These are phyloP conservation scores for Capreolus pygargus DNA, from an alignment of 2,113 vertebrate genomes.

Conservation along the genomic window DNA sequence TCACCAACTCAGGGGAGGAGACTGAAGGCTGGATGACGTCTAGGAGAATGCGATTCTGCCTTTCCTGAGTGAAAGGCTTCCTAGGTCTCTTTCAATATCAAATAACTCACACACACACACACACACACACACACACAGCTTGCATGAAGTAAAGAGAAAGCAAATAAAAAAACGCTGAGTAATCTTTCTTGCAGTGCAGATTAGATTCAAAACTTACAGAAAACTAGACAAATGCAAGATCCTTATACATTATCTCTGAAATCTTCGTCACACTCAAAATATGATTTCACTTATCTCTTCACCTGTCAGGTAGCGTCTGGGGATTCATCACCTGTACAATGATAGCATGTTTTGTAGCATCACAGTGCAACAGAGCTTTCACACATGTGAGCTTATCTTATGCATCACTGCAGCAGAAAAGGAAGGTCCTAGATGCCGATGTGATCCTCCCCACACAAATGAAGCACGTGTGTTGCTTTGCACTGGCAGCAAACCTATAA, in stretches of 20 bases:
- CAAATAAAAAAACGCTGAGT: neutral
- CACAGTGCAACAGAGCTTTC: rapidly evolving
- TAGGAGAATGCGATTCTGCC: too few relatives aligned
- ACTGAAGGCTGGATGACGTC: too few relatives aligned
- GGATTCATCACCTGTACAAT: neutral
- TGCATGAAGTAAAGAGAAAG: neutral
- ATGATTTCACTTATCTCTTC: rapidly evolving
- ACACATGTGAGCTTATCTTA: rapidly evolving
- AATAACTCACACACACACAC: neutral
- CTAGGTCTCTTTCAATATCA: neutral
- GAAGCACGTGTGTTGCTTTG: rapidly evolving
- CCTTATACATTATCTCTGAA: neutral
- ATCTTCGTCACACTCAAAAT: rapidly evolving
- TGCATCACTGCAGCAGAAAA: rapidly evolving
- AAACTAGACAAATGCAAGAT: neutral
- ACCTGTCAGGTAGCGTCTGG: rapidly evolving
- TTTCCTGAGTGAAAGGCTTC: neutral
- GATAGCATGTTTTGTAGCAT: rapidly evolving
- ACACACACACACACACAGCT: neutral
- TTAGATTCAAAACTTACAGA: neutral
- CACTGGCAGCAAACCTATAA: rapidly evolving
- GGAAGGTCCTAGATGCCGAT: rapidly evolving
- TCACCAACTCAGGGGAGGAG: neutral
- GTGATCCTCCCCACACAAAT: neutral
- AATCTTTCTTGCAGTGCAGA: neutral